These are phyloP conservation scores for Aspiorhynchus laticeps DNA, from an alignment of 2,113 vertebrate species.

Conservation along the genomic window DNA sequence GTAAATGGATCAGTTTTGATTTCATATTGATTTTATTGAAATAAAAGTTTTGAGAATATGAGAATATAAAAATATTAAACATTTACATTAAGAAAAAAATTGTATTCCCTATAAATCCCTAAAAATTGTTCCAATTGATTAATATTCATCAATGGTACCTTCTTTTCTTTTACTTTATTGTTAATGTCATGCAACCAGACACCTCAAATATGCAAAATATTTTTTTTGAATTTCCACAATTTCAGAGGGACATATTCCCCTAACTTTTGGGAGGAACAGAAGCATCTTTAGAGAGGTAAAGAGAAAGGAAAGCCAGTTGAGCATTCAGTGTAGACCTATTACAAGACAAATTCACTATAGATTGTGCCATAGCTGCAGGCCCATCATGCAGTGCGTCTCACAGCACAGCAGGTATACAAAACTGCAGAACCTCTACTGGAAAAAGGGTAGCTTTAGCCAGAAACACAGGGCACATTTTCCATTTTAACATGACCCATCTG, in stretches of 20 bases:
- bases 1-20: not conserved
- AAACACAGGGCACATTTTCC: slow-evolving; percentile 36
- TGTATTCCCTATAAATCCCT: too few species aligned
- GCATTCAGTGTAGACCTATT: not conserved
- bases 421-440: slow-evolving; percentile 49
- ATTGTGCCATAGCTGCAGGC: not conserved
- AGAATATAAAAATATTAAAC: too few species aligned
- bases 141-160: not conserved
- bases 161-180: not conserved
- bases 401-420: slow-evolving; percentile 34
- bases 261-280: not conserved
- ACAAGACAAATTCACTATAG: slow-evolving; percentile 12
- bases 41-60: too few species aligned
- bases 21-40: not conserved
- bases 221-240: slow-evolving; percentile 35
- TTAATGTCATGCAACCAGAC: not conserved
- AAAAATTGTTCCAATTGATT: not conserved
- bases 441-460: slow-evolving; percentile 15
- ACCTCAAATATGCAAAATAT: slow-evolving; percentile 1
- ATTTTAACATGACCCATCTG: slow-evolving; percentile 19
- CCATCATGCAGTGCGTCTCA: slow-evolving; percentile 18
- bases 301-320: not conserved
- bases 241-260: slow-evolving; percentile 6
- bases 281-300: not conserved
- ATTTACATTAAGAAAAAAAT: not conserved